phyloP scores from a whole-genome alignment of 2,888 invertebrate species.

The Drosophila parthenogenetica region DNA sequence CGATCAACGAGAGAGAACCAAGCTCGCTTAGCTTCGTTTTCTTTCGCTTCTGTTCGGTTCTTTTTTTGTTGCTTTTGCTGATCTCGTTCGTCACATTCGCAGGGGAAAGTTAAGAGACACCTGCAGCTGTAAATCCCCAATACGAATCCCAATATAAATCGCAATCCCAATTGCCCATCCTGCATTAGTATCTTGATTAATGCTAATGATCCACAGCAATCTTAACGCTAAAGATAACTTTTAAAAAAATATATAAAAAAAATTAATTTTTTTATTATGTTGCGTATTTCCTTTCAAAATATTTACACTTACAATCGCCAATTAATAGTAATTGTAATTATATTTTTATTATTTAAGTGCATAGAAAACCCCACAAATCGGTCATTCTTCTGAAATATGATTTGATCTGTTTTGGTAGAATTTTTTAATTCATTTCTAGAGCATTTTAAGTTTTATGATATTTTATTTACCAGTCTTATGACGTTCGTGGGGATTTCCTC shows the following conservation, averaged over 20 bases:
- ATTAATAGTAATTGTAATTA: slow-evolving; percentile 1
- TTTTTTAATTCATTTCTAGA: not conserved
- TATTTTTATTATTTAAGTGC: slow-evolving; percentile 2
- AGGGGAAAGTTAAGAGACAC: slow-evolving; percentile 43
- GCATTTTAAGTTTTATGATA: not conserved
- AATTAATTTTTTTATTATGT: not conserved
- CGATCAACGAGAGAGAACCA: slow-evolving; percentile 29
- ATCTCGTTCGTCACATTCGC: slow-evolving; percentile 3
- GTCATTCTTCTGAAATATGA: not conserved
- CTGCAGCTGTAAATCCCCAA: slow-evolving; percentile 30
- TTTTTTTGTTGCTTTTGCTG: slow-evolving; percentile 3
- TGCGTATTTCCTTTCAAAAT: not conserved
- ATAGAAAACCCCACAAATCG: not conserved
- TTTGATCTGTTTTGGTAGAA: not conserved
- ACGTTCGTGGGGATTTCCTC: slow-evolving; percentile 14
- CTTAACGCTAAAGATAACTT: slow-evolving; percentile 19
- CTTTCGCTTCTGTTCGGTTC: slow-evolving; percentile 29
- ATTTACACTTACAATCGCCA: not conserved
- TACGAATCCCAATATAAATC: slow-evolving; percentile 1
- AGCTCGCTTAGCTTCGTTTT: slow-evolving; percentile 29
- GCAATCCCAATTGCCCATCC: not conserved
- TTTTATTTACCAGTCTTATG: slow-evolving; percentile 19
- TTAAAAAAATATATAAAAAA: not conserved
- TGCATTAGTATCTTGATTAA: slow-evolving; percentile 16
- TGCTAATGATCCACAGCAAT: slow-evolving; percentile 12